A percentile compares a stretch with the other conserved stretches of the same genome.
Conservation (phyloP, 2,888 invertebrate genomes). For the Dichetophora obliterata region DNA sequence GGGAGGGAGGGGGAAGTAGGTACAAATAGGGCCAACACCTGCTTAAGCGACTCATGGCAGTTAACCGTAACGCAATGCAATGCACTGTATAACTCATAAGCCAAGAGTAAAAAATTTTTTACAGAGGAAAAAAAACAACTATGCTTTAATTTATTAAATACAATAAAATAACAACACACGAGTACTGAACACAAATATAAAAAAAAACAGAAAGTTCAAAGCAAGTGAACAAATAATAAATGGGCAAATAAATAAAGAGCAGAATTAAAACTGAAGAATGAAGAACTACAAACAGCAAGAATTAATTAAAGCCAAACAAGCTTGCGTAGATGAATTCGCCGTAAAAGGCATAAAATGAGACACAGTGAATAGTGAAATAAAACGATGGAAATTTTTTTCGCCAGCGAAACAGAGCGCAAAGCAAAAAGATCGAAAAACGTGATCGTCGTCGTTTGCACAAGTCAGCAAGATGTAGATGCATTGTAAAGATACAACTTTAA, state of each 20-base stretch:
- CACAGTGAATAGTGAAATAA: background rate
- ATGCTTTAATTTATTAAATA: too few species aligned
- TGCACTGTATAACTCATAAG: background rate
- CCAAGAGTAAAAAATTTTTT: background rate
- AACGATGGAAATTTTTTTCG: conserved; percentile 30
- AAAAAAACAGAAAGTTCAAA: background rate
- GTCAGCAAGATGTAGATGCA: background rate
- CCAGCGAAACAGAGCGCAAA: background rate
- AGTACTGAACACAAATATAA: background rate
- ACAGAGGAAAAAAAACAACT: too few species aligned
- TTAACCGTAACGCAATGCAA: background rate
- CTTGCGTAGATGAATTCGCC: conserved; percentile 11
- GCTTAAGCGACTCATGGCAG: background rate
- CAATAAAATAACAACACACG: background rate
- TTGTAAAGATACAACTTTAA: background rate
- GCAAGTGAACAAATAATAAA: background rate
- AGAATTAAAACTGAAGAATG: background rate
- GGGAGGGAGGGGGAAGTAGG: too few species aligned
- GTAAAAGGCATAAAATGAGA: background rate
- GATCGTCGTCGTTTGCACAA: conserved; percentile 21
- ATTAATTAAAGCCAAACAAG: too few species aligned
- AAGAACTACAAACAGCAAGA: too few species aligned
- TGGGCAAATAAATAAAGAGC: background rate
- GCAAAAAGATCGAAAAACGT: conserved; percentile 21
- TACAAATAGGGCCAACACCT: too few species aligned